phyloP scores from a whole-genome alignment of 2,797 vertebrate genomes.

The Betta splendens region DNA sequence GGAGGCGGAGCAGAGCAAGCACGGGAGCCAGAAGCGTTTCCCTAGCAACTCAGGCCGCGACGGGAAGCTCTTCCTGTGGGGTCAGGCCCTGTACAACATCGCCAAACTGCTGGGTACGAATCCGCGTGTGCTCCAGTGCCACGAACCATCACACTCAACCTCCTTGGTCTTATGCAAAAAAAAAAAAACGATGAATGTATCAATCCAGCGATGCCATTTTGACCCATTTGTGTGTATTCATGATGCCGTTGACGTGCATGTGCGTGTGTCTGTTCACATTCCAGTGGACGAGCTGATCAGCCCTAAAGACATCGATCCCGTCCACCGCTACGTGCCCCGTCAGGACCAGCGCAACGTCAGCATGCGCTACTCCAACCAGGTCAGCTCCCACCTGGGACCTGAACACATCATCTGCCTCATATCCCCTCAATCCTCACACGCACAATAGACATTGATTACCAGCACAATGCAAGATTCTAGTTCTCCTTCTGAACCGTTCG shows the following conservation, averaged over 20 bases:
- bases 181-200: no score
- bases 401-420: neutral
- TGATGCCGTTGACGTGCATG: no score
- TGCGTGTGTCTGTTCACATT: conserved; percentile 14
- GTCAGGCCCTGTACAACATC: conserved; percentile 93
- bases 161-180: neutral
- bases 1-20: conserved; percentile 89
- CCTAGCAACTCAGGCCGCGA: conserved; percentile 93
- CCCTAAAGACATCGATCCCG: conserved; percentile 93
- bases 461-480: neutral
- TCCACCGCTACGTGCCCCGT: conserved; percentile 87
- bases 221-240: no score
- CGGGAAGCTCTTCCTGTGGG: conserved; percentile 93
- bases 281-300: conserved; percentile 93
- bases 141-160: neutral
- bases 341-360: conserved; percentile 93
- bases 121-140: conserved; percentile 1
- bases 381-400: conserved; percentile 46
- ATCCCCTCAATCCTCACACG: neutral
- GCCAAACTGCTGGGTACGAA: conserved; percentile 91
- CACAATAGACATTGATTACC: neutral
- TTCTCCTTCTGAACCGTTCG: neutral
- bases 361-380: conserved; percentile 98
- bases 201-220: no score
- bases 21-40: conserved; percentile 94